These are phyloP conservation scores for Sebastes iracundus DNA, from an alignment of 2,797 vertebrate species.

Conservation along the genomic window DNA sequence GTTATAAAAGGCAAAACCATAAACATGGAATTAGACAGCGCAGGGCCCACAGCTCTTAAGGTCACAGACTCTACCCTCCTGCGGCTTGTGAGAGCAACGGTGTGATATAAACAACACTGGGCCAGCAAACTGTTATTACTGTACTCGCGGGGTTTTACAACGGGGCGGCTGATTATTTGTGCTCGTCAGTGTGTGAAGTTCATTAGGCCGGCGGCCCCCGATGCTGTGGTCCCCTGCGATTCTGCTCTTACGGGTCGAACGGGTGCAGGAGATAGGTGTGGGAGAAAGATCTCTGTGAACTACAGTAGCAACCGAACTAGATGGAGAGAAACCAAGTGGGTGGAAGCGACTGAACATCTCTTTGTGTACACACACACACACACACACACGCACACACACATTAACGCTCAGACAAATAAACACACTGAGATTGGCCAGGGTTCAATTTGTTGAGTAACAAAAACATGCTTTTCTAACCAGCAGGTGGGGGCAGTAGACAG, in stretches of 20 bases:
- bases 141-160: slow-evolving; percentile 11
- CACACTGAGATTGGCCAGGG: slow-evolving; percentile 38
- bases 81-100: slow-evolving; percentile 59
- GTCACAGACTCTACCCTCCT: slow-evolving; percentile 74
- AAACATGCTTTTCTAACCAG: slow-evolving; percentile 77
- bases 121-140: slow-evolving; percentile 52
- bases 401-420: slow-evolving; percentile 45
- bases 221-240: slow-evolving; percentile 20
- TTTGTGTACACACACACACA: slow-evolving; percentile 35
- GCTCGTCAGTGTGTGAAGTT: slow-evolving; percentile 57
- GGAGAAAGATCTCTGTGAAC: slow-evolving; percentile 63
- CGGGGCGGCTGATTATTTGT: slow-evolving; percentile 53
- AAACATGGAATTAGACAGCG: slow-evolving; percentile 84
- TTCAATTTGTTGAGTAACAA: slow-evolving; percentile 73
- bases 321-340: slow-evolving; percentile 65
- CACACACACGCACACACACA: slow-evolving; percentile 32
- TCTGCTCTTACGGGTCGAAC: slow-evolving; percentile 32
- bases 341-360: slow-evolving; percentile 67
- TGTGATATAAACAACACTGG: slow-evolving; percentile 74
- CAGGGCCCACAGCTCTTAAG: slow-evolving; percentile 74
- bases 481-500: slow-evolving; percentile 83
- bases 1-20: slow-evolving; percentile 85
- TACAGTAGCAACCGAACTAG: slow-evolving; percentile 13
- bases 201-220: slow-evolving; percentile 39
- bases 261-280: slow-evolving; percentile 60